Percentiles rank a stretch among this genome's conserved stretches.
These are phyloP conservation scores for Luperina testacea DNA, from an alignment of 2,888 invertebrate species.

Conservation along the genomic window DNA sequence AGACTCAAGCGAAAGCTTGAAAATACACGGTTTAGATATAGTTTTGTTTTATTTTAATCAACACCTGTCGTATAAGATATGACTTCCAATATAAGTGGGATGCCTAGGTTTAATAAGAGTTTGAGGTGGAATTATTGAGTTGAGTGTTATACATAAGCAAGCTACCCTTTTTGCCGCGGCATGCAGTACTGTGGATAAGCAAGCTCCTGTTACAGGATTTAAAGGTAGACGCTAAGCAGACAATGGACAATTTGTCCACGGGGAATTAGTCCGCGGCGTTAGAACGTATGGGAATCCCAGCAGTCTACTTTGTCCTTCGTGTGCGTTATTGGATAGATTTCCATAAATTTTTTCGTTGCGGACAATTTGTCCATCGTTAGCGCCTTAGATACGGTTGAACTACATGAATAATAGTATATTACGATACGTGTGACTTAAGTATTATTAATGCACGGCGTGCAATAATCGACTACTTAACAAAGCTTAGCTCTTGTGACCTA, in stretches of 20 bases:
- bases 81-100: not conserved
- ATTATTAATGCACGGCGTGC: too few species aligned
- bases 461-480: too few species aligned
- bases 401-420: too few species aligned
- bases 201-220: not conserved
- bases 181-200: not conserved
- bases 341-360: too few species aligned
- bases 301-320: not conserved
- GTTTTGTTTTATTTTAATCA: not conserved
- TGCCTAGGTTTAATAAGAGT: constrained; percentile 4
- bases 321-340: not conserved
- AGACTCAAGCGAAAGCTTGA: not conserved
- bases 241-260: not conserved
- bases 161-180: not conserved
- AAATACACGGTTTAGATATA: not conserved
- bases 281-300: too few species aligned
- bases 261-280: too few species aligned
- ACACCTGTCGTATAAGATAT: constrained; percentile 12
- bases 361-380: too few species aligned
- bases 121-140: not conserved
- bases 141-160: not conserved
- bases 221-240: not conserved
- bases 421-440: too few species aligned
- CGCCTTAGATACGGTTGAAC: too few species aligned
- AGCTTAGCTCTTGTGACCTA: too few species aligned